These are phyloP conservation scores for Cercopithecus diana DNA, from an alignment of 2,797 vertebrate species.

Conservation along the genomic window DNA sequence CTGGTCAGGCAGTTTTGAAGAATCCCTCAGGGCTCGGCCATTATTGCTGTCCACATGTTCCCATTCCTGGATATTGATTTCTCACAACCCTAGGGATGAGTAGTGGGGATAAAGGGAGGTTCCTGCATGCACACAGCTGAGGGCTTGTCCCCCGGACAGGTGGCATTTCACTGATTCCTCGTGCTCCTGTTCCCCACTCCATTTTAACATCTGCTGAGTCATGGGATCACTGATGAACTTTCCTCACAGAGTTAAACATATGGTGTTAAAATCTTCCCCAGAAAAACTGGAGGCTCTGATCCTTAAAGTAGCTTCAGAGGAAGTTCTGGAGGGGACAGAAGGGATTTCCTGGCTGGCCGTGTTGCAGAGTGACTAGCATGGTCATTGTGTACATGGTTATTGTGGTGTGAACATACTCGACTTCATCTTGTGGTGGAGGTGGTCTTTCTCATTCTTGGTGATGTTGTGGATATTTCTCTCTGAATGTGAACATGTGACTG, in stretches of 20 bases:
- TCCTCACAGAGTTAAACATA: neutral
- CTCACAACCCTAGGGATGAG: too few relatives aligned
- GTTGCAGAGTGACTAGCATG: neutral
- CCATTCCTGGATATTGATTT: neutral
- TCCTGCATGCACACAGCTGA: accelerated
- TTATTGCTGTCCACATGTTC: neutral
- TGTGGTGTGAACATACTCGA: neutral
- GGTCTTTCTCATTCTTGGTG: neutral
- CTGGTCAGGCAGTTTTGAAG: neutral
- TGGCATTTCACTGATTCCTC: neutral
- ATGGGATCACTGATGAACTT: accelerated
- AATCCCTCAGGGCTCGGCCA: neutral
- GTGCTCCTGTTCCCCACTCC: neutral
- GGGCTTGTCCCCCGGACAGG: accelerated
- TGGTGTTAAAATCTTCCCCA: neutral
- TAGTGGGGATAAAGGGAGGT: accelerated
- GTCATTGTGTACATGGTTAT: neutral
- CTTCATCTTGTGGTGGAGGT: neutral
- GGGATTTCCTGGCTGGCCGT: neutral
- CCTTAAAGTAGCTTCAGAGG: neutral
- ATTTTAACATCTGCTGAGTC: neutral
- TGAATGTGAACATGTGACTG: accelerated
- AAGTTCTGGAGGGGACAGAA: neutral
- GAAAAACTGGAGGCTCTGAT: accelerated
- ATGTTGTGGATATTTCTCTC: neutral